These are phyloP conservation scores for Sebastes alutus DNA, from an alignment of 2,797 vertebrate genomes.

Conservation along the genomic window DNA sequence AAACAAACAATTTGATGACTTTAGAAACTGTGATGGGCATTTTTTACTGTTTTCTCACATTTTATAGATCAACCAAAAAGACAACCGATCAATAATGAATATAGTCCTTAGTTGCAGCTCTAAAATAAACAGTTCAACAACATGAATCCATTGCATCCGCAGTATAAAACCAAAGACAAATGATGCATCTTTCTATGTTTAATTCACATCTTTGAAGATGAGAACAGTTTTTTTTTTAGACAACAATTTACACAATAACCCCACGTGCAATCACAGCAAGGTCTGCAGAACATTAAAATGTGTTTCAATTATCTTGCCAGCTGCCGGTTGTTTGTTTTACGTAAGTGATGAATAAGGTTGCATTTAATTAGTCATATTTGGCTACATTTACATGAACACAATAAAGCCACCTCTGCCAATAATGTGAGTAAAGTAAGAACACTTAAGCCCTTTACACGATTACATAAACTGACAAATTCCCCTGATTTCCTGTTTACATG, in stretches of 20 bases:
- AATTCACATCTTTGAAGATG: neutral
- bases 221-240: neutral
- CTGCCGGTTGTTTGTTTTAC: conserved; percentile 51
- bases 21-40: neutral
- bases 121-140: neutral
- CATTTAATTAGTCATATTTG: conserved; percentile 49
- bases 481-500: conserved; percentile 25
- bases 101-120: neutral
- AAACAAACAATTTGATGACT: neutral
- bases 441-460: conserved; percentile 26
- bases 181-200: neutral
- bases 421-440: conserved; percentile 35
- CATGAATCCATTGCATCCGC: neutral
- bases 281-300: conserved; percentile 21
- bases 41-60: neutral
- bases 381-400: conserved; percentile 25
- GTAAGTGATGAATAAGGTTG: conserved; percentile 47
- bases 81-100: neutral
- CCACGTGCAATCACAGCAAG: conserved; percentile 14
- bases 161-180: neutral
- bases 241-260: conserved; percentile 23
- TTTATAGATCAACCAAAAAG: neutral
- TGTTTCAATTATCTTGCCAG: conserved; percentile 40
- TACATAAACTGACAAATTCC: conserved; percentile 24
- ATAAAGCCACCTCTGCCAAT: conserved; percentile 11